Conservation (phyloP, 92 coral and sea anemone genomes). For the Paragorgia papillata region DNA sequence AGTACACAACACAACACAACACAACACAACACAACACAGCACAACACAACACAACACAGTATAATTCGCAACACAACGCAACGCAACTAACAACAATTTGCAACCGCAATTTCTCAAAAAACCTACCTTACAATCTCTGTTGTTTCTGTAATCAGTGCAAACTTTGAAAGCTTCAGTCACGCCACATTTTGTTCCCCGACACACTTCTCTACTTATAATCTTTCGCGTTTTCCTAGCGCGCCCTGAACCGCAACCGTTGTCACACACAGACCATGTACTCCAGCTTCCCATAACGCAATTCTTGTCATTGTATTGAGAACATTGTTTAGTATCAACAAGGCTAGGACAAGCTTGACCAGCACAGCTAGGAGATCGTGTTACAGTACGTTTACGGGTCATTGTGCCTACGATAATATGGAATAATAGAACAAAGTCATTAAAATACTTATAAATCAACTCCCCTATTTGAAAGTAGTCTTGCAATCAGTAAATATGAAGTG, state of each 20-base stretch:
- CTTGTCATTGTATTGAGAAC: slow-evolving; percentile 69
- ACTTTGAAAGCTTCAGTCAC: slow-evolving; percentile 47
- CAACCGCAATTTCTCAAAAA: neutral
- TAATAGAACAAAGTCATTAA: no score
- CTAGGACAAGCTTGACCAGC: slow-evolving; percentile 75
- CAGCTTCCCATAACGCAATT: slow-evolving; percentile 85
- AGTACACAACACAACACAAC: no score
- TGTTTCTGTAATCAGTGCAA: slow-evolving; percentile 63
- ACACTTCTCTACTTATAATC: slow-evolving; percentile 58
- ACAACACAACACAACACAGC: no score
- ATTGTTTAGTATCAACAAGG: slow-evolving; percentile 52
- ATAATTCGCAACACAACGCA: no score
- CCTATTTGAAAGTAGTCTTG: no score
- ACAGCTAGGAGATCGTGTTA: slow-evolving; percentile 64
- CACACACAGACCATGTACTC: slow-evolving; percentile 87
- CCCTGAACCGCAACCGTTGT: slow-evolving; percentile 80
- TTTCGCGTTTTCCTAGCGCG: slow-evolving; percentile 66
- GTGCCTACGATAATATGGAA: slow-evolving; percentile 53
- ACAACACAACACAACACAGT: no score
- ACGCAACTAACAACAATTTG: no score
- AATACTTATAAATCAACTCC: no score
- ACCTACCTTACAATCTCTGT: slow-evolving; percentile 84
- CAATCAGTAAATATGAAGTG: neutral
- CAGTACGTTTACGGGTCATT: slow-evolving; percentile 65
- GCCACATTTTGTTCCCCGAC: slow-evolving; percentile 85